A percentile compares a stretch with the other conserved stretches of the same genome.
Evolutionary conservation across 2,797 vertebrate genomes (phyloP).

Genomic region (Sandelia bainsii): DNA sequence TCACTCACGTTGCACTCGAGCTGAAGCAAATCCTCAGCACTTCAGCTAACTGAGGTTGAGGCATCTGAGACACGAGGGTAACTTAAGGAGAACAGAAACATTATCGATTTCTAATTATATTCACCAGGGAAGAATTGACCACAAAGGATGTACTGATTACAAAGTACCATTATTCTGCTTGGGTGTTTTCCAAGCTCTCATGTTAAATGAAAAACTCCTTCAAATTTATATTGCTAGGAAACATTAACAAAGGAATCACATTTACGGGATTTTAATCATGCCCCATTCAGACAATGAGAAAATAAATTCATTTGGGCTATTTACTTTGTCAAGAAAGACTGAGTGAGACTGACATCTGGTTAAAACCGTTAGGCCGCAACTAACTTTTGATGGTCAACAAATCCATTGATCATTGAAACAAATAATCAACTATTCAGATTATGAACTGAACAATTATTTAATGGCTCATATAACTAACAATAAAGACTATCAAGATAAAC

Average conservation of each 20-base stretch:
- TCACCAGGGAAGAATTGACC: constrained; percentile 10
- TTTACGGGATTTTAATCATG: not conserved
- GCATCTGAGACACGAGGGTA: constrained; percentile 20
- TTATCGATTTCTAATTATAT: constrained; percentile 38
- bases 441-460: too few relatives aligned
- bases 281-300: not conserved
- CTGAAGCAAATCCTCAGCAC: not conserved
- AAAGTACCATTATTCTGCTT: constrained; percentile 19
- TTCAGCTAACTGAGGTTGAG: constrained; percentile 15
- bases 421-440: too few relatives aligned
- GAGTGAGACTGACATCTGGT: not conserved
- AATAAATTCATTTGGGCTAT: too few relatives aligned
- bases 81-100: constrained; percentile 25
- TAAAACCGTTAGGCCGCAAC: too few relatives aligned
- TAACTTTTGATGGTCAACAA: too few relatives aligned
- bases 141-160: constrained; percentile 28
- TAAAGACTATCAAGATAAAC: too few relatives aligned
- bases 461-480: too few relatives aligned
- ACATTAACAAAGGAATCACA: not conserved
- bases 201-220: constrained; percentile 5
- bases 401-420: too few relatives aligned
- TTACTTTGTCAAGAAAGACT: too few relatives aligned
- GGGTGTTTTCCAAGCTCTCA: not conserved
- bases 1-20: constrained; percentile 42
- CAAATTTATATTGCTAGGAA: not conserved